Conservation (phyloP, 2,888 invertebrate genomes). For the Stenichneumon culpator region DNA sequence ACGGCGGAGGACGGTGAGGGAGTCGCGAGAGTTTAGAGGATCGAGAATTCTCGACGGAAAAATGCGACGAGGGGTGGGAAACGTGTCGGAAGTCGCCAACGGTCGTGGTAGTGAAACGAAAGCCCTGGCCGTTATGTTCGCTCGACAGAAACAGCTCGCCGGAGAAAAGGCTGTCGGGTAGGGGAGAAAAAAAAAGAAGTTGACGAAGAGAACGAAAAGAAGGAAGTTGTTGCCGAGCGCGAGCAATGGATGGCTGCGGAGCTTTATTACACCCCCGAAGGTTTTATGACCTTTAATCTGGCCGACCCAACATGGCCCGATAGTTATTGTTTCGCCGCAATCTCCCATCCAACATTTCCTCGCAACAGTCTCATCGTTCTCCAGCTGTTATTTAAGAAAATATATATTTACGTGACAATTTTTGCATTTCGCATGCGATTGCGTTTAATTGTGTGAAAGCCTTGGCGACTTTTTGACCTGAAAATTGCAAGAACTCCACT, state of each 20-base stretch:
- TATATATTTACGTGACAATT: not conserved
- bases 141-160: constrained; percentile 10
- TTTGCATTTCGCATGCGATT: not conserved
- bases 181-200: constrained; percentile 39
- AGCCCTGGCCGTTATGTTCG: constrained; percentile 10
- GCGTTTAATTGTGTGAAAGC: not conserved
- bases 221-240: constrained; percentile 17
- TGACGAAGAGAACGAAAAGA: constrained; percentile 42
- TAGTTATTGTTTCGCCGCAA: constrained; percentile 73
- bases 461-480: not conserved
- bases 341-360: constrained; percentile 42
- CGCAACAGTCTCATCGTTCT: not conserved
- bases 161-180: constrained; percentile 9
- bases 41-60: not conserved
- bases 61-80: not conserved
- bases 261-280: constrained; percentile 74
- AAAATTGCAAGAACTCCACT: not conserved
- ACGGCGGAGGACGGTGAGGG: not conserved
- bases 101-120: not conserved
- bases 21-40: not conserved
- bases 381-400: not conserved
- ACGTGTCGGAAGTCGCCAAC: not conserved
- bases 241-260: constrained; percentile 22
- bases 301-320: constrained; percentile 68
- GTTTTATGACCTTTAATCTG: constrained; percentile 78